Conservation (phyloP, 2,797 vertebrate genomes). For the Microctenopoma stevenorrisi region DNA sequence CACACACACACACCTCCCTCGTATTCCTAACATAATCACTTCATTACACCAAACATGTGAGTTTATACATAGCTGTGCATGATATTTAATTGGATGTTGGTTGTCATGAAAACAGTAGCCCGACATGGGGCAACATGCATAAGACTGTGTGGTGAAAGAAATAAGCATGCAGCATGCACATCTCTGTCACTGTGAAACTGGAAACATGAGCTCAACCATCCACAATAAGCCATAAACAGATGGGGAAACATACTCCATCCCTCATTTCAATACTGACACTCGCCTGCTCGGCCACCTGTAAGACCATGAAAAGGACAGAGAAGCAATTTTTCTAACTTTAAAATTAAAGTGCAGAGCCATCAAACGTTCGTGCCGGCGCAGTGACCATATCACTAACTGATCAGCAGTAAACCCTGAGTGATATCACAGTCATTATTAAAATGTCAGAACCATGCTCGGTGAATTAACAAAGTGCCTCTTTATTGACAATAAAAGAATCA, state of each 20-base stretch:
- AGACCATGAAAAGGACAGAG: neutral
- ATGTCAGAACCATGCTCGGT: neutral
- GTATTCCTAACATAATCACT: neutral
- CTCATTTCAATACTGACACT: neutral
- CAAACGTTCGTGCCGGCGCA: too few relatives aligned
- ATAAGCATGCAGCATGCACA: neutral
- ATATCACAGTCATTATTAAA: neutral
- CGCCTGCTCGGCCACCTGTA: neutral
- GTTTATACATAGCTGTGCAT: neutral
- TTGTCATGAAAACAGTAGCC: conserved; percentile 3
- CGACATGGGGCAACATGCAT: neutral
- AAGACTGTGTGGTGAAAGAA: neutral
- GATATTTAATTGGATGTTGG: neutral
- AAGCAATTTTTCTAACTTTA: neutral
- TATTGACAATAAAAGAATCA: neutral
- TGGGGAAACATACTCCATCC: neutral
- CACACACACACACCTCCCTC: too few relatives aligned
- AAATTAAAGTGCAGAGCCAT: neutral
- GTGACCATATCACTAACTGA: neutral
- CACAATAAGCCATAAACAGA: neutral
- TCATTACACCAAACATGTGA: neutral
- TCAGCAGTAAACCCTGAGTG: neutral
- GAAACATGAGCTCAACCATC: neutral
- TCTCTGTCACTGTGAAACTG: neutral
- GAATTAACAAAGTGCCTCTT: neutral